Evolutionary conservation across 2,888 invertebrate species (phyloP).

Genomic region (Lysandra bellargus): DNA sequence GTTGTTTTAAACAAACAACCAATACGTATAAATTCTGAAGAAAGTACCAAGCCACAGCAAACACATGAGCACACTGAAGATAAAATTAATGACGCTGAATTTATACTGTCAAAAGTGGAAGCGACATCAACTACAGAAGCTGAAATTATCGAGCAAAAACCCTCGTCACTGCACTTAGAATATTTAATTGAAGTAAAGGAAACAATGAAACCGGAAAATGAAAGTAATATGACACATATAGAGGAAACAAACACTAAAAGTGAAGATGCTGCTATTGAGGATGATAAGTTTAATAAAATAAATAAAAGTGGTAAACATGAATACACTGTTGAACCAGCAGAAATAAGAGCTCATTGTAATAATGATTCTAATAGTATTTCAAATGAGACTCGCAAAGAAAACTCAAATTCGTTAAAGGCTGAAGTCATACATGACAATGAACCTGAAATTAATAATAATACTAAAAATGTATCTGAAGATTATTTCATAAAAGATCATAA

Average conservation of each 20-base stretch:
- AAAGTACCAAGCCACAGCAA: neutral
- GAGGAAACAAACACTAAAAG: neutral
- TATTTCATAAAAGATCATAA: neutral
- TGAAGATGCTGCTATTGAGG: neutral
- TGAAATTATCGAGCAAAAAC: neutral
- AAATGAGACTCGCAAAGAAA: neutral
- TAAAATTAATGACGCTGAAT: neutral
- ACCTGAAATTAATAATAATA: neutral
- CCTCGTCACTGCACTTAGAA: neutral
- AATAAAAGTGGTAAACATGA: neutral
- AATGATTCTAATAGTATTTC: neutral
- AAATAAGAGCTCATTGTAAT: neutral
- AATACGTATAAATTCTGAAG: neutral
- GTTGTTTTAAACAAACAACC: conserved; percentile 8
- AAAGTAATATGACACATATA: neutral
- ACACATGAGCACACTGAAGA: neutral
- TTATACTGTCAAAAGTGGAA: neutral
- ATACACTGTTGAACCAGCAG: neutral
- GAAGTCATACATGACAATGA: neutral
- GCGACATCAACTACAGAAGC: neutral
- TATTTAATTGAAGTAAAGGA: neutral
- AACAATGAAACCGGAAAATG: neutral
- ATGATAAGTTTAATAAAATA: neutral
- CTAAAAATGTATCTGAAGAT: neutral
- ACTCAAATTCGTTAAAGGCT: neutral